Evolutionary conservation across 2,113 vertebrate species (phyloP).

Genomic region (Forbesichthys agassizii): DNA sequence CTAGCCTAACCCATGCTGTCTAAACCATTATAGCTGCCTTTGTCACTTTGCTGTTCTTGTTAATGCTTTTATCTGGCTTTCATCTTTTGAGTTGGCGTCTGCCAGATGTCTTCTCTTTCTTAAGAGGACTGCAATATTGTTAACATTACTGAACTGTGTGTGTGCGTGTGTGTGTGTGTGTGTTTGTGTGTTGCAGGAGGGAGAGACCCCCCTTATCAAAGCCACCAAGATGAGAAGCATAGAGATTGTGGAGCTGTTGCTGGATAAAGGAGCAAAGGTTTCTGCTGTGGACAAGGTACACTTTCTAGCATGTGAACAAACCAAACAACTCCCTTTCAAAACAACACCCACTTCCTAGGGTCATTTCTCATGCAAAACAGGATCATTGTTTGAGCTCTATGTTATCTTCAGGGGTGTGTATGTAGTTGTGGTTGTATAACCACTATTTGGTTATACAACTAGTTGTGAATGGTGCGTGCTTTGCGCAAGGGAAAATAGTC

Average conservation of each 20-base stretch:
- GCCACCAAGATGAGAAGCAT: slow-evolving; percentile 93
- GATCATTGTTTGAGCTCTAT: too few species aligned
- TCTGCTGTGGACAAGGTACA: slow-evolving; percentile 89
- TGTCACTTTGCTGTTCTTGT: too few species aligned
- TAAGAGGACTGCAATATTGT: background rate
- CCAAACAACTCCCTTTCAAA: background rate
- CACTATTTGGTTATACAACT: too few species aligned
- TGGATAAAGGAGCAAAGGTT: slow-evolving; percentile 89
- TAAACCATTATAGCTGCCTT: too few species aligned
- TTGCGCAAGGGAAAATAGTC: too few species aligned
- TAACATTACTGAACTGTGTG: background rate
- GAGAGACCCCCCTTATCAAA: slow-evolving; percentile 89
- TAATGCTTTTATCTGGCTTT: too few species aligned
- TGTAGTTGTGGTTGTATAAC: too few species aligned
- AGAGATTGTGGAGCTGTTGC: slow-evolving; percentile 87
- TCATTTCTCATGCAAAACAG: too few species aligned
- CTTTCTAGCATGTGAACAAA: slow-evolving; percentile 2
- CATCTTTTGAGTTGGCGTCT: background rate
- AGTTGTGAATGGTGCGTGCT: too few species aligned
- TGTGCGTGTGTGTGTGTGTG: background rate
- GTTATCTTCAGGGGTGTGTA: too few species aligned
- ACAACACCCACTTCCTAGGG: background rate
- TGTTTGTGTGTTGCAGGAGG: slow-evolving; percentile 73
- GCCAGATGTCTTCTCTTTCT: background rate
- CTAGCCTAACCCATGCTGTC: too few species aligned